Evolutionary conservation across 2,113 vertebrate species (phyloP).

Genomic region (Tympanuchus pallidicinctus): DNA sequence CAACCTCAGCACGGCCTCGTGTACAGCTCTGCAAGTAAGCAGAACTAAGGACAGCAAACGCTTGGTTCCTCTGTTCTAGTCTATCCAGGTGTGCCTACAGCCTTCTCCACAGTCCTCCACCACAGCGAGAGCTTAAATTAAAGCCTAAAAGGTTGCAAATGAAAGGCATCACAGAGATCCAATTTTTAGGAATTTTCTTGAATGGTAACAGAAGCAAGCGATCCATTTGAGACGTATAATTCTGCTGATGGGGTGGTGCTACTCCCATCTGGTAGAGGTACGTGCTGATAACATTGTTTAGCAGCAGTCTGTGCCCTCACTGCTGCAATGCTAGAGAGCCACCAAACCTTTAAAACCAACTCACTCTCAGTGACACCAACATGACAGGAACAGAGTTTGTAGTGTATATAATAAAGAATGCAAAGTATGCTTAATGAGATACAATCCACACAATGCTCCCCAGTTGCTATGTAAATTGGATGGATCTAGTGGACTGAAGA

Average conservation of each 20-base stretch:
- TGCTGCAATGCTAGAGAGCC: neutral
- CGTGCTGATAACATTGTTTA: neutral
- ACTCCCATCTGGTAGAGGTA: neutral
- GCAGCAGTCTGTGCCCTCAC: neutral
- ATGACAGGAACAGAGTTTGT: neutral
- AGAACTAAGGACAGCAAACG: neutral
- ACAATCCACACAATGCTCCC: neutral
- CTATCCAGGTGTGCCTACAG: neutral
- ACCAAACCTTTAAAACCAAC: neutral
- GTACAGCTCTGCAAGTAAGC: neutral
- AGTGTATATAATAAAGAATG: neutral
- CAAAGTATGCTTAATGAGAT: neutral
- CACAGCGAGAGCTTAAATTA: neutral
- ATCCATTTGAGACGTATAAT: neutral
- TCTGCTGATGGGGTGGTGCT: neutral
- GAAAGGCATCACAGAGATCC: neutral
- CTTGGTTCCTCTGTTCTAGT: neutral
- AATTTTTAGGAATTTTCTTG: neutral
- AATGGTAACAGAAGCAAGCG: neutral
- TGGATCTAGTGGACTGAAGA: neutral
- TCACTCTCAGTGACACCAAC: neutral
- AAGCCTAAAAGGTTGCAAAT: neutral
- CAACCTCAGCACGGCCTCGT: fast-evolving
- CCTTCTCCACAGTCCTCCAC: neutral
- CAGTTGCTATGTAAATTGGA: neutral